These are phyloP conservation scores for Gracilinanus agilis DNA, from an alignment of 2,113 vertebrate genomes.

Conservation along the genomic window DNA sequence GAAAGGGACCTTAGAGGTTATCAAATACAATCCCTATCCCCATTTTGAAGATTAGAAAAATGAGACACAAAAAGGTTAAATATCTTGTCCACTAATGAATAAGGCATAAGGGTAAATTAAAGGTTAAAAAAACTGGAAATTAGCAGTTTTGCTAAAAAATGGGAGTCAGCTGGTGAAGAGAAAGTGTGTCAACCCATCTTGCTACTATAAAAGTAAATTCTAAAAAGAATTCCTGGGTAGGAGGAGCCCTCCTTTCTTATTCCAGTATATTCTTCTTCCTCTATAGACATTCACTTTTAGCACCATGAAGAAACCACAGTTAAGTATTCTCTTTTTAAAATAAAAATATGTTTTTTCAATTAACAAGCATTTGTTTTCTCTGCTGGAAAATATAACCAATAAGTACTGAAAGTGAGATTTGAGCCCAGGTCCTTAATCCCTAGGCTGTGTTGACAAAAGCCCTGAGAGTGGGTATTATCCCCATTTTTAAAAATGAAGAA, in stretches of 20 bases:
- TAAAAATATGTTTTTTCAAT: no score
- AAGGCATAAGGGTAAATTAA: not conserved
- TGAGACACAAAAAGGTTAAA: not conserved
- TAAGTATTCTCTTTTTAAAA: not conserved
- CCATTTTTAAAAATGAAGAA: no score
- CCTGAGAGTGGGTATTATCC: slow-evolving; percentile 26
- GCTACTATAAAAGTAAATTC: not conserved
- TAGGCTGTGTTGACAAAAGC: no score
- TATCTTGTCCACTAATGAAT: not conserved
- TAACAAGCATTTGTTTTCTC: no score
- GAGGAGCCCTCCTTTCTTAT: not conserved
- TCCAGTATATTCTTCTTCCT: not conserved
- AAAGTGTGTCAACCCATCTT: not conserved
- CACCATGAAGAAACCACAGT: not conserved
- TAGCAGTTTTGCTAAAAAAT: not conserved
- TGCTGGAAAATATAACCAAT: no score
- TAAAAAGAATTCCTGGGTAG: not conserved
- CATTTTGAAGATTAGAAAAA: not conserved
- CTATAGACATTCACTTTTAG: not conserved
- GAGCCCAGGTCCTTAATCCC: no score
- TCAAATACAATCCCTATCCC: not conserved
- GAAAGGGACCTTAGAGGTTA: not conserved
- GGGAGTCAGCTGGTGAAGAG: not conserved
- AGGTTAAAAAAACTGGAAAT: not conserved
- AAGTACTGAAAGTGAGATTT: no score